These are phyloP conservation scores for Sialis lutaria DNA, from an alignment of 2,888 invertebrate genomes.

Conservation along the genomic window DNA sequence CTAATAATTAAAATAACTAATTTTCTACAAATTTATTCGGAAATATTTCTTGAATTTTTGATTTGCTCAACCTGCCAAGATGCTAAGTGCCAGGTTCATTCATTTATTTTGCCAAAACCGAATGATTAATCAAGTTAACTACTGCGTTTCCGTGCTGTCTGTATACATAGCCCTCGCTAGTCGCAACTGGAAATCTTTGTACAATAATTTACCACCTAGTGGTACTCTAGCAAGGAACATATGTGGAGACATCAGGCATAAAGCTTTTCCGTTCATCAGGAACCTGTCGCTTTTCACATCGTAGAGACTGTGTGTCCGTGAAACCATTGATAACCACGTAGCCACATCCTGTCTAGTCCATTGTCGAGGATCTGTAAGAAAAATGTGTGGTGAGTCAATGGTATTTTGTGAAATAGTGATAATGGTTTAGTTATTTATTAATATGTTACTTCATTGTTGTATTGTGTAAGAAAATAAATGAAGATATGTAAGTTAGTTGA, in stretches of 20 bases:
- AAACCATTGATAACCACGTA: constrained; percentile 42
- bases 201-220: constrained; percentile 43
- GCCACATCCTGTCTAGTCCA: constrained; percentile 56
- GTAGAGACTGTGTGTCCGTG: constrained; percentile 35
- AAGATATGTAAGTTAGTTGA: too few species aligned
- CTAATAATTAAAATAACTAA: too few species aligned
- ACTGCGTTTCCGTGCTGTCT: not conserved
- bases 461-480: too few species aligned
- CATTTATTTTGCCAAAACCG: too few species aligned
- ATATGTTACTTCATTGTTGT: too few species aligned
- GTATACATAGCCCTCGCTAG: constrained; percentile 46
- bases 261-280: constrained; percentile 65
- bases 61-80: too few species aligned
- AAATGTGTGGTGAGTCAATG: constrained; percentile 7
- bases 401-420: too few species aligned
- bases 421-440: too few species aligned
- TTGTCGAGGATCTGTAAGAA: constrained; percentile 44
- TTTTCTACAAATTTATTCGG: too few species aligned
- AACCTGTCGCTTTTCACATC: constrained; percentile 41
- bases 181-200: constrained; percentile 52
- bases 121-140: not conserved
- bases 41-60: too few species aligned
- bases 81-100: too few species aligned
- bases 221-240: constrained; percentile 60
- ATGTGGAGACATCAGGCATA: constrained; percentile 58